Conservation (phyloP, 2,888 invertebrate genomes). For the Yponomeuta evonymella region DNA sequence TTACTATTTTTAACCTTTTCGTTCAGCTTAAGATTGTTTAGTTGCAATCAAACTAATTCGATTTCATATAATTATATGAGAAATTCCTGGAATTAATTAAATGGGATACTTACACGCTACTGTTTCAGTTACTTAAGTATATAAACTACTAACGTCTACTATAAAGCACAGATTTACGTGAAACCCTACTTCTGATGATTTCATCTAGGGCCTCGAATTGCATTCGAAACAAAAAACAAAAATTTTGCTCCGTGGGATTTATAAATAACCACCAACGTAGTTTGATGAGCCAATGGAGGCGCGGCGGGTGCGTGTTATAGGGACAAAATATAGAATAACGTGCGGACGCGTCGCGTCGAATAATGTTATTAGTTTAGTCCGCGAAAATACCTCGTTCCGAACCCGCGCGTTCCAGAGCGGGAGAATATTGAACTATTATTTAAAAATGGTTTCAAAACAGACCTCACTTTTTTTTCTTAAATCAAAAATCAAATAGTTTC, state of each 20-base stretch:
- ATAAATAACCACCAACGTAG: conserved; percentile 50
- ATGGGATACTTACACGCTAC: no score
- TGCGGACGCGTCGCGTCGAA: conserved; percentile 18
- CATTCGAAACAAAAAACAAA: conserved; percentile 40
- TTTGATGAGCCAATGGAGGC: conserved; percentile 51
- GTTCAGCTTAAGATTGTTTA: no score
- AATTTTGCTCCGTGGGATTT: conserved; percentile 34
- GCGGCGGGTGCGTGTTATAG: conserved; percentile 48
- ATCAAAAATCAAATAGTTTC: no score
- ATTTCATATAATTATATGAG: no score
- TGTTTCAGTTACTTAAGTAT: no score
- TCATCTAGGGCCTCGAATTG: conserved; percentile 30
- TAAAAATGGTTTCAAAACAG: neutral
- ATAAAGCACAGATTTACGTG: no score
- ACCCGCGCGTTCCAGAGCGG: conserved; percentile 17
- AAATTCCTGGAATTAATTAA: no score
- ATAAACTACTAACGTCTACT: no score
- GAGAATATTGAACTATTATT: neutral
- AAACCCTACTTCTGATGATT: no score
- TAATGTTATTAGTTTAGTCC: conserved; percentile 16
- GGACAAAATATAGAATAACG: conserved; percentile 47
- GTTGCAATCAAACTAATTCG: no score
- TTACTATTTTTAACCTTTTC: no score
- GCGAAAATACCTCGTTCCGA: conserved; percentile 18
- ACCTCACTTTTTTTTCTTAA: neutral